phyloP scores from a whole-genome alignment of 2,888 invertebrate species.

The Eugnorisma glareosa region DNA sequence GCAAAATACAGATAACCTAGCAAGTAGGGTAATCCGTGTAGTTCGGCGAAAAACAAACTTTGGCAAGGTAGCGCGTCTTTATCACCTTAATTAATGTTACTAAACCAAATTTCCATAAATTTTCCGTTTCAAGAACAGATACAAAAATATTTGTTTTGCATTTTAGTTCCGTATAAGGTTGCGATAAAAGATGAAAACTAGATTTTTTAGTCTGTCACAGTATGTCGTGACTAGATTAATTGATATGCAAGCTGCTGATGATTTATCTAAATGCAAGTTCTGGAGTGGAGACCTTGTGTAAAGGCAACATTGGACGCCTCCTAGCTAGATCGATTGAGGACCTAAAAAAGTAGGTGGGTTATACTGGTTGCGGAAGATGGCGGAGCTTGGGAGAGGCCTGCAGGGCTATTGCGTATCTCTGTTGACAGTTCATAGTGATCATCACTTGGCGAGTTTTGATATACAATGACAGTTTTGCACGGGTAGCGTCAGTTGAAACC shows the following conservation, averaged over 20 bases:
- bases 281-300: neutral
- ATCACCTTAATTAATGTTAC: constrained; percentile 11
- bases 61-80: neutral
- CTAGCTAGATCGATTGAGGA: too few relatives aligned
- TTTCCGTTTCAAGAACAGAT: constrained; percentile 17
- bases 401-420: too few relatives aligned
- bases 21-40: neutral
- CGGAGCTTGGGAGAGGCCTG: too few relatives aligned
- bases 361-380: too few relatives aligned
- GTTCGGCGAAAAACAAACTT: neutral
- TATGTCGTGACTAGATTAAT: constrained; percentile 6
- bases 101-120: constrained; percentile 12
- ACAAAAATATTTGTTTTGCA: constrained; percentile 25
- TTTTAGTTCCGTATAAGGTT: constrained; percentile 19
- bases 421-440: too few relatives aligned
- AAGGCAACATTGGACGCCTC: too few relatives aligned
- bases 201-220: constrained; percentile 9
- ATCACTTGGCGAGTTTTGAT: too few relatives aligned
- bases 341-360: too few relatives aligned
- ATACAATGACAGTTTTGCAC: too few relatives aligned
- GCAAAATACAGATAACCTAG: neutral
- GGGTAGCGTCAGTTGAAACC: too few relatives aligned
- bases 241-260: neutral
- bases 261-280: too few relatives aligned
- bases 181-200: constrained; percentile 26